Evolutionary conservation across 2,888 invertebrate species (phyloP).

Genomic region (Temnothorax ravouxi): DNA sequence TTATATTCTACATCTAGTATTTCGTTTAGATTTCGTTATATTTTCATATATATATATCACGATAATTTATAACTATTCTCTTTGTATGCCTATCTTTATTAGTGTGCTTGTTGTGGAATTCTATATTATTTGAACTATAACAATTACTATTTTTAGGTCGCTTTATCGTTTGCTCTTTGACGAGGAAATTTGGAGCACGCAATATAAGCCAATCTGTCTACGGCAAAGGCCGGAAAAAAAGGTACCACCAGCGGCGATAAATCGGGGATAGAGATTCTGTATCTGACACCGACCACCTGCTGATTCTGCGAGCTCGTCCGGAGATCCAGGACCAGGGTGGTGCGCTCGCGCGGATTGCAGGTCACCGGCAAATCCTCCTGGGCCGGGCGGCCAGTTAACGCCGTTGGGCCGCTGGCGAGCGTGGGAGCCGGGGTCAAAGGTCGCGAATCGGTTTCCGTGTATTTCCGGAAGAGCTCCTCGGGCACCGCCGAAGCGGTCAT

Average conservation of each 20-base stretch:
- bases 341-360: slow-evolving; percentile 81
- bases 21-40: neutral
- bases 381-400: slow-evolving; percentile 65
- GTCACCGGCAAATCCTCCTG: slow-evolving; percentile 77
- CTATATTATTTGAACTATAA: neutral
- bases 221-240: slow-evolving; percentile 3
- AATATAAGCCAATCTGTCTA: neutral
- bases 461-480: slow-evolving; percentile 87
- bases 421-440: slow-evolving; percentile 94
- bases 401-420: slow-evolving; percentile 88
- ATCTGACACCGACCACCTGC: slow-evolving; percentile 47
- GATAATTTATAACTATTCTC: neutral
- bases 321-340: slow-evolving; percentile 85
- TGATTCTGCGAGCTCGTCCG: slow-evolving; percentile 76
- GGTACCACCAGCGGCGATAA: neutral
- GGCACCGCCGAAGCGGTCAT: slow-evolving; percentile 73
- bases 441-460: slow-evolving; percentile 94
- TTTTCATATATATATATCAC: neutral
- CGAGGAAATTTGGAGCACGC: neutral
- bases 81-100: neutral
- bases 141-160: neutral
- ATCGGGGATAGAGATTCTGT: neutral
- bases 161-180: neutral
- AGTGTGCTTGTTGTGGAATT: neutral
- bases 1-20: neutral